Evolutionary conservation across 2,888 invertebrate genomes (phyloP), one percentile per base, ranked within the genome.

Genomic region (Nudaria mundana): DNA sequence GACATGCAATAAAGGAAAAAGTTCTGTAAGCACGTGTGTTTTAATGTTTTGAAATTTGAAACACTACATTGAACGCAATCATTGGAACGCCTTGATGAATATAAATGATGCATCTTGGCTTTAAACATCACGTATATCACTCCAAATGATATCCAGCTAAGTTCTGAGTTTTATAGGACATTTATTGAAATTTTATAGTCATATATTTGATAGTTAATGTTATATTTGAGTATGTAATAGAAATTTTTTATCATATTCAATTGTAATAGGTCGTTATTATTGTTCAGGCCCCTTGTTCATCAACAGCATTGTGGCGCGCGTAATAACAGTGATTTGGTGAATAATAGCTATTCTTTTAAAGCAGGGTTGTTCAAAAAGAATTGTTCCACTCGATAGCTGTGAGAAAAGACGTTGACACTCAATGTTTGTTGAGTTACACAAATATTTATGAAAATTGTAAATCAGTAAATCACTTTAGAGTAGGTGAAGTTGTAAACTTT

Each of bases 311-410:
- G 80, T 85, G 59, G 55, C 39, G 30, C 57, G 55, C 39, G 30
- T 85, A 87, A 87, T 86, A 76, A 82, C 78, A 74, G 81, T 84
- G 73, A 83, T 87, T 86, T 82, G 63, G 56, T 42, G 61, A 74
- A 78, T 77, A 76, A 72, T 74, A 71, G 66, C 63, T 58, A 73
- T 81, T 83, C 80, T 81, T 63, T 80, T 81, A 76, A 58, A 53
- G 42, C 54, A 64, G 83, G 83, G 75, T 66, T 68, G 58, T 40
- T 52, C 57, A 51, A 57, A 70, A 66, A 56, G 47, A 56, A 69
- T 74, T 77, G 75, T 71, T 62, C 58, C 70, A 84, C 67, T 43
- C 74, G 83, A 87, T 84, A 87, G 76, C 71, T 81, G 86, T 87
- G 87, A 80, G 87, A 87, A 87, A 79, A 71, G 60, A 74, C 82